A percentile compares a stretch with the other conserved stretches of the same genome.
phyloP scores from a whole-genome alignment of 1,140 invertebrate species.

The Drosophila repletoides region DNA sequence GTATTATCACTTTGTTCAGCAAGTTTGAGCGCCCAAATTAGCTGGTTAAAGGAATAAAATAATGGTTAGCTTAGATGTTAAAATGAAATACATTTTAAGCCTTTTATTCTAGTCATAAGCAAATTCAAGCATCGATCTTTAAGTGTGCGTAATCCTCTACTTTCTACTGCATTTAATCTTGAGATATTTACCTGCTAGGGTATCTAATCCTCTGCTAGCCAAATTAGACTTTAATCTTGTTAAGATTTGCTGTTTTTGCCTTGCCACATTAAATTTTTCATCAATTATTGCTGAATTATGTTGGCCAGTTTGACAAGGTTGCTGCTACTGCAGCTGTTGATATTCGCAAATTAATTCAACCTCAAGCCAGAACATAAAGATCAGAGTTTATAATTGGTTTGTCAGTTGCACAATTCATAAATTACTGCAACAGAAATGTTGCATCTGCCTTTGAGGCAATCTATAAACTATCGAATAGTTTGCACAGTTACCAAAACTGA shows the following conservation, averaged over 20 bases:
- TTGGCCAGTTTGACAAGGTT: slow-evolving; percentile 27
- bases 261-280: slow-evolving; percentile 29
- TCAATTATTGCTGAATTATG: slow-evolving; percentile 53
- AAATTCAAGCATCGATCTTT: no score
- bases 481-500: no score
- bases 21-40: not conserved
- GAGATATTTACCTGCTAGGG: not conserved
- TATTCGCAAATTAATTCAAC: slow-evolving; percentile 11
- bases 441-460: not conserved
- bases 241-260: not conserved
- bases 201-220: not conserved
- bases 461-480: no score
- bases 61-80: no score
- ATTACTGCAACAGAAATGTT: not conserved
- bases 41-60: no score
- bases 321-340: slow-evolving; percentile 12
- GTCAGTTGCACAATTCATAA: not conserved
- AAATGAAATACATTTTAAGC: no score
- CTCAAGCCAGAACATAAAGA: slow-evolving; percentile 13
- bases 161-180: no score
- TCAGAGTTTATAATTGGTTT: not conserved
- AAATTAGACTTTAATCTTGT: no score
- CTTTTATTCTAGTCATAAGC: no score
- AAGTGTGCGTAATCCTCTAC: no score
- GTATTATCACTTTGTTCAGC: not conserved